Conservation (phyloP, 2,888 invertebrate species). For the Branchinecta sandiegonensis region DNA sequence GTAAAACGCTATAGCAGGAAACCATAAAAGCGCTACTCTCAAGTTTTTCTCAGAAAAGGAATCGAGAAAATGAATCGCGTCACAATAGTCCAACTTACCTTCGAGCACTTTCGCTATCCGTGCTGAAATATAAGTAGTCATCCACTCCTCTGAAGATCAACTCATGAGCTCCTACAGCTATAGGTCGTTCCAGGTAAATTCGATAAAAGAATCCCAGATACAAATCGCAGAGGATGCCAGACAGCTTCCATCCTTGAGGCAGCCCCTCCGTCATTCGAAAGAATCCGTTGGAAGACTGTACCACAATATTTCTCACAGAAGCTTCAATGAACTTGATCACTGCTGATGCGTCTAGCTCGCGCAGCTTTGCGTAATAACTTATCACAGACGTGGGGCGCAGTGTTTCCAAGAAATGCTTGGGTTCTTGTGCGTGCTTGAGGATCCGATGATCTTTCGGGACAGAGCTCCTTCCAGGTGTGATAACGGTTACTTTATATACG, state of each 20-base stretch:
- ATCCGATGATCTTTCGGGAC: neutral
- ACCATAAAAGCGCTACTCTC: no score
- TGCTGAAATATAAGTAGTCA: conserved; percentile 19
- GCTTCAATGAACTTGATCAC: neutral
- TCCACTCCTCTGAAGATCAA: conserved; percentile 18
- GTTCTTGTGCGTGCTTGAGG: neutral
- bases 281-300: neutral
- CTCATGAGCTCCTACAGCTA: neutral
- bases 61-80: no score
- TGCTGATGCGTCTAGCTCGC: neutral
- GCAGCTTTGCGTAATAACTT: neutral
- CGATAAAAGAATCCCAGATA: conserved; percentile 14
- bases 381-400: neutral
- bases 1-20: no score
- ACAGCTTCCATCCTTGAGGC: conserved; percentile 19
- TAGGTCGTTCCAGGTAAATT: conserved; percentile 15
- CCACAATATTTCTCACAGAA: neutral
- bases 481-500: conserved; percentile 8
- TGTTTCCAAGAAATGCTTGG: neutral
- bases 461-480: neutral
- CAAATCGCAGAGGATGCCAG: conserved; percentile 18
- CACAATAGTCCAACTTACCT: neutral
- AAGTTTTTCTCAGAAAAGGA: no score
- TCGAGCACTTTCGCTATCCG: conserved; percentile 1
- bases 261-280: conserved; percentile 14